Evolutionary conservation across 2,888 invertebrate genomes (phyloP).

Genomic region (Elmis aenea): DNA sequence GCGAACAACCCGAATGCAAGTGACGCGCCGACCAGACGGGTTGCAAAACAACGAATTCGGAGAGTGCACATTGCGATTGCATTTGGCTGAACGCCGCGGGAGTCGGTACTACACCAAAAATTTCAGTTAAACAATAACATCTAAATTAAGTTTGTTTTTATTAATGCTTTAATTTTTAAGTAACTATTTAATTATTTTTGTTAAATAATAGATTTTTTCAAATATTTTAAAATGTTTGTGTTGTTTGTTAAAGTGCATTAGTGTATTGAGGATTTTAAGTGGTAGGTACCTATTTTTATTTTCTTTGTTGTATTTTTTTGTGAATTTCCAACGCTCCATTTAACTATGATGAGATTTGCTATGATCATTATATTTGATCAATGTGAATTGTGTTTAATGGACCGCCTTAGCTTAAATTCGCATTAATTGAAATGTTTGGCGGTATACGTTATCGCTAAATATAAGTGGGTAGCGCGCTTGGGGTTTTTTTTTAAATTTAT

Average conservation of each 20-base stretch:
- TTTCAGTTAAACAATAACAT: conserved; percentile 15
- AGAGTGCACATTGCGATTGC: conserved; percentile 42
- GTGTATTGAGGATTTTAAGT: conserved; percentile 30
- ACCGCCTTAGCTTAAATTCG: too few species aligned
- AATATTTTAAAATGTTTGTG: conserved; percentile 42
- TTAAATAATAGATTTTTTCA: conserved; percentile 19
- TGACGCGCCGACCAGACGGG: conserved; percentile 38
- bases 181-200: conserved; percentile 14
- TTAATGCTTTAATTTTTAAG: conserved; percentile 21
- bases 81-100: conserved; percentile 40
- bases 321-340: too few species aligned
- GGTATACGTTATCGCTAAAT: too few species aligned
- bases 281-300: conserved; percentile 33
- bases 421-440: too few species aligned
- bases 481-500: too few species aligned
- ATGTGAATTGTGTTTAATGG: too few species aligned
- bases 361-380: too few species aligned
- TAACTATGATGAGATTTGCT: too few species aligned
- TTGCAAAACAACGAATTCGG: conserved; percentile 47
- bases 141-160: conserved; percentile 22
- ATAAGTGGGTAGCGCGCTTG: too few species aligned
- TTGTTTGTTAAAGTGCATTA: conserved; percentile 44
- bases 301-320: conserved; percentile 15
- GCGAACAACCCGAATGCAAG: conserved; percentile 41
- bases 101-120: conserved; percentile 46